Conservation (phyloP, 2,888 invertebrate species). For the Pinctada fucata region DNA sequence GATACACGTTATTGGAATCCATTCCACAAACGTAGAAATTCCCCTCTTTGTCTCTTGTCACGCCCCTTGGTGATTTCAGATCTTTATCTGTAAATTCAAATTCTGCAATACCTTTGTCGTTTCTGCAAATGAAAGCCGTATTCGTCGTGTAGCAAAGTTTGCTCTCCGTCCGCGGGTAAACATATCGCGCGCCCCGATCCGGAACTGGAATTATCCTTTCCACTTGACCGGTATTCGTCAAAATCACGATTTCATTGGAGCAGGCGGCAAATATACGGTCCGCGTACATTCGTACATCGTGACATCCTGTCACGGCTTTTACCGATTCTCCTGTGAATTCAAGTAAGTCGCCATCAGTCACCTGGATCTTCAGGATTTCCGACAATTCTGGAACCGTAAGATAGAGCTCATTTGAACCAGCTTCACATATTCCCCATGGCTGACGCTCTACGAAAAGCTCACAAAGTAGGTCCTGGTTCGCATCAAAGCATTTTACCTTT, state of each 20-base stretch:
- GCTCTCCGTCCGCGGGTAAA: background rate
- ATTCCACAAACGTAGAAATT: constrained; percentile 41
- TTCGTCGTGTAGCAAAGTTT: constrained; percentile 32
- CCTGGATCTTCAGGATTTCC: constrained; percentile 4
- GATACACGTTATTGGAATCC: constrained; percentile 41
- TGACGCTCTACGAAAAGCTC: constrained; percentile 45
- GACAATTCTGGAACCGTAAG: constrained; percentile 27
- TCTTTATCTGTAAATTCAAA: constrained; percentile 29
- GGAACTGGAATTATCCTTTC: constrained; percentile 21
- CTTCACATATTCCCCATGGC: constrained; percentile 51
- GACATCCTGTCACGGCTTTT: constrained; percentile 25
- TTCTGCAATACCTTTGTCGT: constrained; percentile 2
- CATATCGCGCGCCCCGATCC: constrained; percentile 35
- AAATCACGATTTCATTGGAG: constrained; percentile 29
- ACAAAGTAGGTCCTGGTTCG: constrained; percentile 34
- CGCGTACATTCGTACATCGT: constrained; percentile 22
- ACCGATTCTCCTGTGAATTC: constrained; percentile 1
- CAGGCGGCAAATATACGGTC: constrained; percentile 26
- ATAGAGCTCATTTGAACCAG: constrained; percentile 14
- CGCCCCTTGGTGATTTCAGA: constrained; percentile 34
- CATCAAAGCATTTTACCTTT: constrained; percentile 50
- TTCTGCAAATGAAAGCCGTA: constrained; percentile 18
- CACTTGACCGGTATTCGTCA: constrained; percentile 1
- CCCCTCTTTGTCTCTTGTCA: constrained; percentile 30
- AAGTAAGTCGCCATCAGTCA: constrained; percentile 14